Base-by-base conservation (phyloP, 2,113 vertebrate species). In the Plecotus auritus region DNA sequence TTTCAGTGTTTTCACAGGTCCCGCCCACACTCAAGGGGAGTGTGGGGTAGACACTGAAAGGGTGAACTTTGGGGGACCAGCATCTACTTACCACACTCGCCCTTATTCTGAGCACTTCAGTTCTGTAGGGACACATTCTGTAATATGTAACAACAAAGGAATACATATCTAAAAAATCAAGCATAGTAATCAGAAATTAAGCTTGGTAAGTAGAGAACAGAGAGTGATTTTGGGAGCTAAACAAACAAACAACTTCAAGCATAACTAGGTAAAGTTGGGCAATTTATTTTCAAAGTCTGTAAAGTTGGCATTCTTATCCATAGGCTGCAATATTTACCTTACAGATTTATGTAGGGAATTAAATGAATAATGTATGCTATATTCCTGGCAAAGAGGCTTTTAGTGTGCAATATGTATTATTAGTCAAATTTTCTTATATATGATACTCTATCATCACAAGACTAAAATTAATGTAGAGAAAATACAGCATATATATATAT, bases 21-120 rank as follows among this genome's bases (percentile, higher is more conserved):
- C n/a, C 9, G 0, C 7, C 11, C 18, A 28, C 0, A 4, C 1
- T 22, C 5, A 35, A 11, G 13, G 14, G 6, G 12, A 45, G 11
- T 3, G 45, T 3, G 74, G 64, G 16, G 26, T 9, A n/a, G 26
- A 2, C 4, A 16, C 5, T 14, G 7, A 10, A 26, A 4, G 10
- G 26, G 18, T 37, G 1, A 2, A 40, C 59, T 37, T 20, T 40
- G 4, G 7, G 7, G 4, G 13, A 51, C 13, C 32, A 22, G 23
- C 7, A 40, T 49, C 32, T 89, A 10, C 6, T 40, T 47, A 56
- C 30, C 3, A 42, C 20, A 18, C 12, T 67, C 16, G 8, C 18
- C 7, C 10, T 84, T 64, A 51, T 88, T 83, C 20, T 76, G n/a
- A 64, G 26, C 30, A 28, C 7, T 61, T 80, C 28, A 11, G 3